phyloP scores from a whole-genome alignment of 2,113 vertebrate species.

The Trichechus manatus region DNA sequence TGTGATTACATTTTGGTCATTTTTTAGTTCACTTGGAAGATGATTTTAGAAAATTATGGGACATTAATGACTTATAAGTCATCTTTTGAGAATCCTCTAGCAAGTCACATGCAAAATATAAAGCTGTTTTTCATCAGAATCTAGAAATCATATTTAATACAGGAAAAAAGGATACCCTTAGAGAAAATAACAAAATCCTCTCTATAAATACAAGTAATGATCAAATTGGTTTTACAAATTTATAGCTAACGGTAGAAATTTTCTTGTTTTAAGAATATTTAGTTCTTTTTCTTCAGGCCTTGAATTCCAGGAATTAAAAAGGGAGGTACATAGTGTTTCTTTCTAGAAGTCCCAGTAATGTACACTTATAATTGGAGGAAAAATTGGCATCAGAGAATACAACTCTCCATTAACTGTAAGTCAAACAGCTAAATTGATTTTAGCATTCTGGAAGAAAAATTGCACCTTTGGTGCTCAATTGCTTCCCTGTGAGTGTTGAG shows the following conservation, averaged over 20 bases:
- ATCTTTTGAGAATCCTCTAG: conserved; percentile 18
- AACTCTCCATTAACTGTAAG: conserved; percentile 67
- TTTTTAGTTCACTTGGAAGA: background rate
- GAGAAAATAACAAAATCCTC: conserved; percentile 7
- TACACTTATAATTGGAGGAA: conserved; percentile 62
- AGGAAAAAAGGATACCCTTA: background rate
- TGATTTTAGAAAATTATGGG: conserved; percentile 24
- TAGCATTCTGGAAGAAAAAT: conserved; percentile 77
- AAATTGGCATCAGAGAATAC: conserved; percentile 65
- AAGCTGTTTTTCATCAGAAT: conserved; percentile 44
- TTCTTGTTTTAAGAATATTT: conserved; percentile 1
- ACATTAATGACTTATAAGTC: background rate
- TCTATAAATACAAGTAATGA: conserved; percentile 45
- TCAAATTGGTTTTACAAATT: conserved; percentile 43
- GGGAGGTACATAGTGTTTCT: background rate
- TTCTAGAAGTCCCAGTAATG: conserved; percentile 23
- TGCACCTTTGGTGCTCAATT: conserved; percentile 71
- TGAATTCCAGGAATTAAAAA: conserved; percentile 64
- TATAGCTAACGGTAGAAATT: background rate
- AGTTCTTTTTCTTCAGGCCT: conserved; percentile 42
- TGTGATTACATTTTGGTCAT: conserved; percentile 21
- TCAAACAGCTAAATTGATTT: conserved; percentile 78
- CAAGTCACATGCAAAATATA: conserved; percentile 34
- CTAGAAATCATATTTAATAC: conserved; percentile 27
- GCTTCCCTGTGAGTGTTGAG: conserved; percentile 61